These are phyloP conservation scores for Heteromyza rotundicornis DNA, from an alignment of 2,888 invertebrate genomes.

Conservation along the genomic window DNA sequence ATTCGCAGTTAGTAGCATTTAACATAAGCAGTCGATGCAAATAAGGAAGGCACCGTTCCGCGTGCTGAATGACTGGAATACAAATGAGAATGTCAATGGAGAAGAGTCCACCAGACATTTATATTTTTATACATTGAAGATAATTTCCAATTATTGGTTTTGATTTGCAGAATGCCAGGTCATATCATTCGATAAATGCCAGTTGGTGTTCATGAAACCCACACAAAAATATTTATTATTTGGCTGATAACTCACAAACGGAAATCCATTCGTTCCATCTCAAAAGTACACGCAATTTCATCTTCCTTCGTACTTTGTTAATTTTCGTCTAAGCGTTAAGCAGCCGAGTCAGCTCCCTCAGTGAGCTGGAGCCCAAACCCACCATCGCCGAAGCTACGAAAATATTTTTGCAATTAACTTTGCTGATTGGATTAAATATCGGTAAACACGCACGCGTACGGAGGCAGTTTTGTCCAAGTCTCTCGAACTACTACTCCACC, in stretches of 20 bases:
- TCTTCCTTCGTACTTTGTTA: too few species aligned
- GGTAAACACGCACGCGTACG: slow-evolving; percentile 44
- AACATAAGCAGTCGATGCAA: slow-evolving; percentile 7
- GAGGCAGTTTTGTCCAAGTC: neutral
- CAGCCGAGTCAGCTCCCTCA: neutral
- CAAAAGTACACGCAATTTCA: neutral
- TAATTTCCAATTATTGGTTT: too few species aligned
- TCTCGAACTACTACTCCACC: neutral
- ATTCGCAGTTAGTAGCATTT: neutral
- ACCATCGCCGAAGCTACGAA: neutral
- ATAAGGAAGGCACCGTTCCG: slow-evolving; percentile 19
- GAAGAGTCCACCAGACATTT: neutral
- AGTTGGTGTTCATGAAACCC: too few species aligned
- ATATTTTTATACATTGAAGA: too few species aligned
- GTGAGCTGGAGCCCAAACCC: neutral
- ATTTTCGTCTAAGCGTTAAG: neutral
- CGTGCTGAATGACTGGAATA: neutral
- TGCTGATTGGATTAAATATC: slow-evolving; percentile 51
- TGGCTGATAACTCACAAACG: neutral
- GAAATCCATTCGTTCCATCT: neutral
- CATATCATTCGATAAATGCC: too few species aligned
- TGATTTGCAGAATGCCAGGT: too few species aligned
- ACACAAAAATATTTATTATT: neutral
- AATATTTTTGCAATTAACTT: slow-evolving; percentile 49
- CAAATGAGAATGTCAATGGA: neutral